Percentiles rank a stretch among this genome's conserved stretches.
Conservation (phyloP, 1,140 invertebrate species). For the Trichogramma pretiosum region DNA sequence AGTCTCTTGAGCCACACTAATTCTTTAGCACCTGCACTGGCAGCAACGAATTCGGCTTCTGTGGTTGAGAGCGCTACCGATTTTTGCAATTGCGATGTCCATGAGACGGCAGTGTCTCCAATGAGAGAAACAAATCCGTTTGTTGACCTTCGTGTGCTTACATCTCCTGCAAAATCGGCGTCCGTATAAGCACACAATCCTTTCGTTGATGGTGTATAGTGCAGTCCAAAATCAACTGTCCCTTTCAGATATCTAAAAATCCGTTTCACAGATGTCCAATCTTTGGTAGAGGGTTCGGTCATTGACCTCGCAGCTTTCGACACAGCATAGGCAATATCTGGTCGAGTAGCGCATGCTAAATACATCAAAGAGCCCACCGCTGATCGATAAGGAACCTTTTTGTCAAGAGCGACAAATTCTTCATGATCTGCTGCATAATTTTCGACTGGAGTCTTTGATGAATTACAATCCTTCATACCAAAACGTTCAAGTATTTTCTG, state of each 20-base stretch:
- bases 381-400: no score
- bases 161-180: constrained; percentile 15
- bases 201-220: not conserved
- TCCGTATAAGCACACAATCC: constrained; percentile 3
- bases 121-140: no score
- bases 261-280: constrained; percentile 7
- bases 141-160: constrained; percentile 8
- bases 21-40: no score
- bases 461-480: not conserved
- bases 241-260: constrained; percentile 12
- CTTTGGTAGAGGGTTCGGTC: not conserved
- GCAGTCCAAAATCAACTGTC: constrained; percentile 4
- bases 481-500: not conserved
- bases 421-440: not conserved
- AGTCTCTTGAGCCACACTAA: no score
- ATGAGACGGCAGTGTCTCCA: no score
- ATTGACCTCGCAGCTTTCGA: not conserved
- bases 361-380: no score
- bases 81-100: no score
- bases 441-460: not conserved
- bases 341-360: no score
- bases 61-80: no score
- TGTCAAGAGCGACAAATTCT: no score
- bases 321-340: constrained; percentile 4
- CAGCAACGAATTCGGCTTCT: no score